A percentile compares a stretch with the other conserved stretches of the same genome.
Conservation (phyloP, 2,113 vertebrate species). For the Galemys pyrenaicus region DNA sequence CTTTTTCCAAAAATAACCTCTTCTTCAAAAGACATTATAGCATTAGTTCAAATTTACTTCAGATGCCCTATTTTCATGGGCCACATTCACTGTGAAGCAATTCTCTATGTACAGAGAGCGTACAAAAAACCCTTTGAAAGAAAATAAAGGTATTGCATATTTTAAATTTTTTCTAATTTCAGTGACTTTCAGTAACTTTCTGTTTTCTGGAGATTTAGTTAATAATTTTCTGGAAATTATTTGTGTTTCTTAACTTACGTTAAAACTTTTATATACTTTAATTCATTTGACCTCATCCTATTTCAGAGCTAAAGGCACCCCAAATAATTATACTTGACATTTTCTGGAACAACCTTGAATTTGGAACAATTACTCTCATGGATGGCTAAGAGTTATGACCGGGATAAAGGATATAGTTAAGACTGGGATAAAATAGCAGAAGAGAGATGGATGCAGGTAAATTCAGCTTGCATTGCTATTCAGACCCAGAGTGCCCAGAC, state of each 20-base stretch:
- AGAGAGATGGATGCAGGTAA: neutral
- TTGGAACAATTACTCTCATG: neutral
- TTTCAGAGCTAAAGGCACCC: neutral
- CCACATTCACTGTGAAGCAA: neutral
- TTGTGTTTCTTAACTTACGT: neutral
- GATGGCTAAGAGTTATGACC: neutral
- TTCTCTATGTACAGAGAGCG: neutral
- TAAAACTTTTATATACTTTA: neutral
- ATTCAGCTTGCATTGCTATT: neutral
- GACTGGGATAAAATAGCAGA: neutral
- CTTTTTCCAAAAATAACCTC: neutral
- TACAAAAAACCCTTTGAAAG: neutral
- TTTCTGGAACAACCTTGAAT: neutral
- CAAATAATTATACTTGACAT: neutral
- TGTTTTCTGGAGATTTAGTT: neutral
- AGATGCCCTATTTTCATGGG: constrained; percentile 3
- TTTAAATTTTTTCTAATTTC: neutral
- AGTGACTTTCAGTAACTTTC: neutral
- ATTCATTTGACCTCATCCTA: neutral
- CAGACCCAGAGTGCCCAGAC: neutral
- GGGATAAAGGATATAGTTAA: neutral
- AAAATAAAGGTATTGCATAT: neutral
- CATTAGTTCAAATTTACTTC: neutral
- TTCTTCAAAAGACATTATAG: neutral
- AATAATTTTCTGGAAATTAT: constrained; percentile 16